Conservation (phyloP, 2,797 vertebrate genomes). For the Selene dorsalis region DNA sequence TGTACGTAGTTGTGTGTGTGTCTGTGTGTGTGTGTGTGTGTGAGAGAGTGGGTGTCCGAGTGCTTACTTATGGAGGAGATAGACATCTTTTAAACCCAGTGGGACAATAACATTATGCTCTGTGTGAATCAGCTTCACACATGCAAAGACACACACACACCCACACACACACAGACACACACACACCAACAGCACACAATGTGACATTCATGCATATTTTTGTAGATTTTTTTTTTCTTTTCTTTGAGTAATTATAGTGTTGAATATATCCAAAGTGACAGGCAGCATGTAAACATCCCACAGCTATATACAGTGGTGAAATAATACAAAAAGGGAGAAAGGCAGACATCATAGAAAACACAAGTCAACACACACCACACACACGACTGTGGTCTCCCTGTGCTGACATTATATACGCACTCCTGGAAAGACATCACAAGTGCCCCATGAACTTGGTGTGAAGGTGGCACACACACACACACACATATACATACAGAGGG, state of each 20-base stretch:
- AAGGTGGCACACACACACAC: constrained; percentile 36
- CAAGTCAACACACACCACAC: constrained; percentile 14
- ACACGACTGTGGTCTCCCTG: constrained; percentile 30
- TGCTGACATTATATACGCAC: constrained; percentile 56
- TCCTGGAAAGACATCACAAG: constrained; percentile 47
- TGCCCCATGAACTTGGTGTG: constrained; percentile 39
- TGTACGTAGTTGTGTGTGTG: too few species aligned
- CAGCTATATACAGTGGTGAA: constrained; percentile 23
- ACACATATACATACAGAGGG: neutral
- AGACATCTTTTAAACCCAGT: constrained; percentile 16
- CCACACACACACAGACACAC: neutral
- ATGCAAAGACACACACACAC: neutral
- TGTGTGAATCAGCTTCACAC: neutral
- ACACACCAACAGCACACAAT: neutral
- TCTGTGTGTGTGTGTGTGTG: constrained; percentile 11
- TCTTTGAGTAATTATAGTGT: neutral
- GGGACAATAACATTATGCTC: constrained; percentile 15
- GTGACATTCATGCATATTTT: constrained; percentile 4
- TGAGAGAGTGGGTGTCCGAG: neutral
- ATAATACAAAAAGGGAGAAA: constrained; percentile 41
- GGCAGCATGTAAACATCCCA: constrained; percentile 47
- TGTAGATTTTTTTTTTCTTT: neutral
- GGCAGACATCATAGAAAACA: constrained; percentile 45
- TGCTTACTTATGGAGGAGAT: constrained; percentile 24
- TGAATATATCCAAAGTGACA: constrained; percentile 41